These are phyloP conservation scores for Dryocosmus kuriphilus DNA, from an alignment of 2,888 invertebrate species.

Conservation along the genomic window DNA sequence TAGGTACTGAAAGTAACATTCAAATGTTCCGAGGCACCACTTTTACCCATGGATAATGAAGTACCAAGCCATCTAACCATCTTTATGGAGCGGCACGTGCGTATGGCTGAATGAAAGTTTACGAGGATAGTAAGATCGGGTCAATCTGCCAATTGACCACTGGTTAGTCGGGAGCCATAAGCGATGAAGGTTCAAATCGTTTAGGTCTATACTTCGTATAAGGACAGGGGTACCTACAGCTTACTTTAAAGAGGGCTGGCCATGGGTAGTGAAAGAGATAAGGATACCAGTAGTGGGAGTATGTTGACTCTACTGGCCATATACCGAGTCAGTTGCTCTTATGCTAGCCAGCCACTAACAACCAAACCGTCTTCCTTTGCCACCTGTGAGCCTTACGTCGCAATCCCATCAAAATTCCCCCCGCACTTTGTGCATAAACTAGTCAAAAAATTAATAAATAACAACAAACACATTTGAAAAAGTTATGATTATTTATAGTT, in stretches of 20 bases:
- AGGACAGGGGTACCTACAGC: constrained; percentile 39
- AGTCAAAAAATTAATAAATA: neutral
- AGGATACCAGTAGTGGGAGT: constrained; percentile 72
- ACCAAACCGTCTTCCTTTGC: constrained; percentile 50
- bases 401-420: neutral
- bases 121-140: constrained; percentile 71
- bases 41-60: neutral
- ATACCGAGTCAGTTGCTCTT: constrained; percentile 75
- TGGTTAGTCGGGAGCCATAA: constrained; percentile 57
- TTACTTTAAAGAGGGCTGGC: constrained; percentile 61
- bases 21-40: neutral
- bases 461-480: neutral
- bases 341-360: constrained; percentile 72
- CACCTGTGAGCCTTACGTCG: constrained; percentile 39
- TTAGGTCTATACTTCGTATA: constrained; percentile 20
- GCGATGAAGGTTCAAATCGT: constrained; percentile 60
- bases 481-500: neutral
- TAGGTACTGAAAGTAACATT: neutral
- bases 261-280: constrained; percentile 69
- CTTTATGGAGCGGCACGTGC: constrained; percentile 53
- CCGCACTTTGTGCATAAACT: neutral
- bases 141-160: constrained; percentile 72
- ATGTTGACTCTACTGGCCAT: constrained; percentile 68
- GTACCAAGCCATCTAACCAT: constrained; percentile 6
- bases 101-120: constrained; percentile 70